phyloP scores from a whole-genome alignment of 2,888 invertebrate species.

The Mesorhabditis sp. region DNA sequence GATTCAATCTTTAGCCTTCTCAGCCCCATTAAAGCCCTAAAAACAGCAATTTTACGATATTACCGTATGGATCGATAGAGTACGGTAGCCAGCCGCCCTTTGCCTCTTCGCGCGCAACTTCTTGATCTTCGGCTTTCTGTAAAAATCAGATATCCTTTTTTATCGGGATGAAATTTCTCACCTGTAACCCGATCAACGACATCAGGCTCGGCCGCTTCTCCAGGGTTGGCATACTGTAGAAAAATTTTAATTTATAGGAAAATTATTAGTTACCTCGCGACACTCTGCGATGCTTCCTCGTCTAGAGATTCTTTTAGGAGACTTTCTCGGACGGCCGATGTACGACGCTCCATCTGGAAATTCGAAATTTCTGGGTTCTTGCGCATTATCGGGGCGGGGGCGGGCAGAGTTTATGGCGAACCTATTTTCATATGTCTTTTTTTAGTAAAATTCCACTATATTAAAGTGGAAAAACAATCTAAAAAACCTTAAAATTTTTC shows the following conservation, averaged over 20 bases:
- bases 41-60: constrained; percentile 8
- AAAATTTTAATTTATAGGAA: no score
- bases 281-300: constrained; percentile 29
- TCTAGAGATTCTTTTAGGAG: constrained; percentile 41
- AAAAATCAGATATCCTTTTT: background rate
- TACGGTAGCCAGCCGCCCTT: background rate
- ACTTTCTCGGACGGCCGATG: constrained; percentile 42
- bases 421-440: no score
- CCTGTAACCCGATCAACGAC: constrained; percentile 47
- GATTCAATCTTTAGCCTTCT: no score
- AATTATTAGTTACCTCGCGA: no score
- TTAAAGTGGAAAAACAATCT: no score
- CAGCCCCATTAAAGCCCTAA: no score
- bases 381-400: no score
- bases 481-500: no score
- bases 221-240: no score
- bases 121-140: constrained; percentile 10
- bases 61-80: constrained; percentile 9
- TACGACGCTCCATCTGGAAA: constrained; percentile 41
- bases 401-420: no score
- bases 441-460: no score
- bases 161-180: constrained; percentile 3
- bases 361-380: no score
- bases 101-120: constrained; percentile 8
- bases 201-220: constrained; percentile 45